phyloP scores from a whole-genome alignment of 2,888 invertebrate genomes.

The Drosophila neonasuta region DNA sequence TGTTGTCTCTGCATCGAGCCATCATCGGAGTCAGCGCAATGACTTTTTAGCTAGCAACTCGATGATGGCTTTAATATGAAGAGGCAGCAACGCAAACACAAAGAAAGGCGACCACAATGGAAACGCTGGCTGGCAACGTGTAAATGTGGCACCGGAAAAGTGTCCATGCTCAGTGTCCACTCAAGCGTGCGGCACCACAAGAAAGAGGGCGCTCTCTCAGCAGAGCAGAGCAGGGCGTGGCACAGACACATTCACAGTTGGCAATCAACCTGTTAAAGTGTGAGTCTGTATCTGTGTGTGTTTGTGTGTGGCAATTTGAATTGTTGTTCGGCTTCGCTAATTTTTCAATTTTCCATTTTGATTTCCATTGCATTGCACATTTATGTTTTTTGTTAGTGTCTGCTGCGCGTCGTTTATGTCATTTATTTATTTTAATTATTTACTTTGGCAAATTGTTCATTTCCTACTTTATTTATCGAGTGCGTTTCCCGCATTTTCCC shows the following conservation, averaged over 20 bases:
- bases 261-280: slow-evolving; percentile 41
- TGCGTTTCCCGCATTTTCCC: neutral
- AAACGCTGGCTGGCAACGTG: slow-evolving; percentile 11
- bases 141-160: slow-evolving; percentile 47
- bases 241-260: neutral
- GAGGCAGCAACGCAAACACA: slow-evolving; percentile 22
- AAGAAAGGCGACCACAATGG: slow-evolving; percentile 30
- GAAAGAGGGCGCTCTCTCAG: slow-evolving; percentile 13
- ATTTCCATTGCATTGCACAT: slow-evolving; percentile 8
- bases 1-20: slow-evolving; percentile 40
- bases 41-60: slow-evolving; percentile 51
- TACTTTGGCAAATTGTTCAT: slow-evolving; percentile 75
- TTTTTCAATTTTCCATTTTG: slow-evolving; percentile 51
- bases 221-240: slow-evolving; percentile 32
- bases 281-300: slow-evolving; percentile 8
- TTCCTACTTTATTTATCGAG: slow-evolving; percentile 61
- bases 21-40: slow-evolving; percentile 68
- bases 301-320: slow-evolving; percentile 42
- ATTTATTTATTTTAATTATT: slow-evolving; percentile 73
- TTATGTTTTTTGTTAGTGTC: neutral
- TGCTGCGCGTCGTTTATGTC: slow-evolving; percentile 42
- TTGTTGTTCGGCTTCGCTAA: slow-evolving; percentile 42
- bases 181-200: slow-evolving; percentile 53
- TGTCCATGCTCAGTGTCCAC: slow-evolving; percentile 67
- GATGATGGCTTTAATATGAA: slow-evolving; percentile 54